phyloP scores from a whole-genome alignment of 2,113 vertebrate species.

The Gila orcuttii region DNA sequence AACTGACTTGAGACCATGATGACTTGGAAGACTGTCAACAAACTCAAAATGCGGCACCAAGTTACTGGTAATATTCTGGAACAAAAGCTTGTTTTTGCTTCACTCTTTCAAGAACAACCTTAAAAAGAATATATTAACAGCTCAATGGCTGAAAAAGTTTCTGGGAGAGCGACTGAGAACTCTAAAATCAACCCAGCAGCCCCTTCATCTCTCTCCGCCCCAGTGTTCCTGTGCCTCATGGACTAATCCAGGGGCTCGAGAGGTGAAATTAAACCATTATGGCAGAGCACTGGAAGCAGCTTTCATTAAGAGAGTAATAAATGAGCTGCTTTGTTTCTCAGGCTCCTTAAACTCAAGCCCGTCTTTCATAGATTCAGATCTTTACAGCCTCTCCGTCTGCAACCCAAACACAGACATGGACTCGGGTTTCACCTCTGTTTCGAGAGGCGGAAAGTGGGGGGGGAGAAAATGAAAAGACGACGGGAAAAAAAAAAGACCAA shows the following conservation, averaged over 20 bases:
- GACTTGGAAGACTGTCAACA: background rate
- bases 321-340: conserved; percentile 53
- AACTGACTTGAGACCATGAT: background rate
- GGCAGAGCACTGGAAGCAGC: conserved; percentile 42
- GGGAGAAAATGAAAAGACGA: conserved; percentile 1
- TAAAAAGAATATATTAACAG: background rate
- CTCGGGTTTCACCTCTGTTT: conserved; percentile 41
- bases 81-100: background rate
- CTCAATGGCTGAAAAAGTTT: background rate
- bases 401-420: conserved; percentile 37
- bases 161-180: background rate
- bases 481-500: conserved; percentile 14
- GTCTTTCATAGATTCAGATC: conserved; percentile 43
- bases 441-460: conserved; percentile 22
- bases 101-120: background rate
- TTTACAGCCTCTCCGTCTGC: conserved; percentile 36
- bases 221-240: conserved; percentile 3
- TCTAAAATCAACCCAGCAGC: background rate
- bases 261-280: conserved; percentile 54
- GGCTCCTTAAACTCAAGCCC: conserved; percentile 33
- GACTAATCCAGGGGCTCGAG: conserved; percentile 34
- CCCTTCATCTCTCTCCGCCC: conserved; percentile 19
- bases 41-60: background rate
- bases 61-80: background rate
- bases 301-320: conserved; percentile 59